phyloP scores from a whole-genome alignment of 2,113 vertebrate species.

The Glareola pratincola region DNA sequence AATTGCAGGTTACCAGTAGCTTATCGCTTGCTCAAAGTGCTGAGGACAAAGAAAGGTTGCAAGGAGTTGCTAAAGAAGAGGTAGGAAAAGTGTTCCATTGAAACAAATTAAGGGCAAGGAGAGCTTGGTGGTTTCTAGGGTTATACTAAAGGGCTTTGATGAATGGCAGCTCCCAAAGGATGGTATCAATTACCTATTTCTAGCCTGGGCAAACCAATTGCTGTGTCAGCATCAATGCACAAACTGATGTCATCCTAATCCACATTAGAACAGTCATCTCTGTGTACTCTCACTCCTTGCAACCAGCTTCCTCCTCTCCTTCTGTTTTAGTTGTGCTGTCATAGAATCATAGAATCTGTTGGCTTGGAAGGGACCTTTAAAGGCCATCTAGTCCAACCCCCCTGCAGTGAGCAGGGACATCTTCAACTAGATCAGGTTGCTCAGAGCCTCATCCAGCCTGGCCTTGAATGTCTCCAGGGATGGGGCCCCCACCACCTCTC shows the following conservation, averaged over 20 bases:
- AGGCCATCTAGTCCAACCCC: too few relatives aligned
- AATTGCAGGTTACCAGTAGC: not conserved
- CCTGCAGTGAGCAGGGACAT: too few relatives aligned
- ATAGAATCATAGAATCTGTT: too few relatives aligned
- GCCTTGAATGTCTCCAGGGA: too few relatives aligned
- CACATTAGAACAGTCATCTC: not conserved
- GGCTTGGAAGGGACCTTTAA: too few relatives aligned
- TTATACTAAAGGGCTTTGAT: not conserved
- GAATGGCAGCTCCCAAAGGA: not conserved
- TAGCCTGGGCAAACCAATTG: not conserved
- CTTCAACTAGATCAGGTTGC: too few relatives aligned
- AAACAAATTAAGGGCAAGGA: constrained; percentile 6
- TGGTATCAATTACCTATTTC: constrained; percentile 18
- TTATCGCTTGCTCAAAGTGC: not conserved
- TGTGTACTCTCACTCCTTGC: not conserved
- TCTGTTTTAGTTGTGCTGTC: not conserved
- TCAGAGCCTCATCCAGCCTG: too few relatives aligned
- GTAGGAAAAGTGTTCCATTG: not conserved
- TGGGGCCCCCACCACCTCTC: too few relatives aligned
- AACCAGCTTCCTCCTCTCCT: not conserved
- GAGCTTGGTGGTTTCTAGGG: not conserved
- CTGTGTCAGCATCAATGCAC: constrained; percentile 17
- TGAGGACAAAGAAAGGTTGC: not conserved
- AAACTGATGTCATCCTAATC: not conserved
- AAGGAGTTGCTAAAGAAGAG: not conserved